These are phyloP conservation scores for Colius striatus DNA, from an alignment of 2,113 vertebrate genomes.

Conservation along the genomic window DNA sequence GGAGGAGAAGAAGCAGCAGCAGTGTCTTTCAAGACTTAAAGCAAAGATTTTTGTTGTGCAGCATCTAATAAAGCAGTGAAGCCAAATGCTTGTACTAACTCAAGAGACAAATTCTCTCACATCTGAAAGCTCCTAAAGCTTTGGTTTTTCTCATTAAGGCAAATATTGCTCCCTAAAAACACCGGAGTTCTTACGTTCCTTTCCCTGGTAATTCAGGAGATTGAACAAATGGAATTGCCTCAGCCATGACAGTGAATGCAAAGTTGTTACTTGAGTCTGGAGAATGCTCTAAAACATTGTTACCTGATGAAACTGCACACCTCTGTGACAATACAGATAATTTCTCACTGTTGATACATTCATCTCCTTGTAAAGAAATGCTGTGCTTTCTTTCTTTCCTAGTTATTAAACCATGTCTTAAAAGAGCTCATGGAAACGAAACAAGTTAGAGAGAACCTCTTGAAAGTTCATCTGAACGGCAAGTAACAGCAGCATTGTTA, in stretches of 20 bases:
- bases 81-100: neutral
- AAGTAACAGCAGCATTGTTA: constrained; percentile 33
- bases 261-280: neutral
- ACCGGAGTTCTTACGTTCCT: neutral
- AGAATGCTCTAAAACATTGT: neutral
- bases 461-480: constrained; percentile 93
- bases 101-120: neutral
- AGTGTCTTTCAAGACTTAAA: neutral
- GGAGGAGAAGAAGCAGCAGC: neutral
- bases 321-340: accelerated
- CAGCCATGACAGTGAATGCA: neutral
- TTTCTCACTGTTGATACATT: neutral
- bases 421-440: constrained; percentile 82
- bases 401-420: constrained; percentile 87
- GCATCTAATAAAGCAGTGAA: neutral
- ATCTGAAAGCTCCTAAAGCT: neutral
- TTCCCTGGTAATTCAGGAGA: neutral
- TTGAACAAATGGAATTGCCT: neutral
- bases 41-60: neutral
- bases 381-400: neutral
- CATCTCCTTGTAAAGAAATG: neutral
- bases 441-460: constrained; percentile 81
- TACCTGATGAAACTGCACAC: neutral
- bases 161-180: neutral
- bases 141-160: neutral